phyloP scores from a whole-genome alignment of 2,797 vertebrate species.

The Lycodopsis pacificus region DNA sequence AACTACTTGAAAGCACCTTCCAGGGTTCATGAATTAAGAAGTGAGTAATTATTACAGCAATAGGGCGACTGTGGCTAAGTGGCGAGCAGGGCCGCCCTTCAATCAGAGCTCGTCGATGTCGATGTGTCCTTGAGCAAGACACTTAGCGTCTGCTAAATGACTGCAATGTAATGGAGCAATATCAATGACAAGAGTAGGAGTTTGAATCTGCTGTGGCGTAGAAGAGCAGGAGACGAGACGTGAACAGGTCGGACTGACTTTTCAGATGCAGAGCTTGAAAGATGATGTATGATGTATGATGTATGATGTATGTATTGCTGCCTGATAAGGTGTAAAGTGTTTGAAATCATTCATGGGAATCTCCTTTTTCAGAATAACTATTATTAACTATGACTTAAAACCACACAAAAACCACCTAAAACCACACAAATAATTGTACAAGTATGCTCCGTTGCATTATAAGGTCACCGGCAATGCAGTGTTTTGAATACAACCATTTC shows the following conservation, averaged over 20 bases:
- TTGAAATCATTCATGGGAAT: too few relatives aligned
- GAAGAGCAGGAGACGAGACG: background rate
- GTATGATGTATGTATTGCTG: too few relatives aligned
- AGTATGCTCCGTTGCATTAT: background rate
- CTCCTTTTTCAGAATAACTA: background rate
- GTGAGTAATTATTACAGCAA: background rate
- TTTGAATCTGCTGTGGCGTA: background rate
- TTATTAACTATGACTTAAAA: background rate
- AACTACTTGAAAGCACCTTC: background rate
- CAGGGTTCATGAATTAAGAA: background rate
- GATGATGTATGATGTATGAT: background rate
- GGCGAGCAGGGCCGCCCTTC: too few relatives aligned
- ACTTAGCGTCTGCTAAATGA: too few relatives aligned
- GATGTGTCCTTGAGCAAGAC: too few relatives aligned
- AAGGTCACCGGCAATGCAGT: background rate
- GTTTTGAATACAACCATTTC: background rate
- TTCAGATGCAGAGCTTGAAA: background rate
- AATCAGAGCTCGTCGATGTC: too few relatives aligned
- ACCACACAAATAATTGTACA: background rate
- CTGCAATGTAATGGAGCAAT: background rate
- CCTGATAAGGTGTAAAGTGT: background rate
- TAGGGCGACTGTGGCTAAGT: too few relatives aligned
- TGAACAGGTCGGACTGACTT: background rate
- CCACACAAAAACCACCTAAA: background rate
- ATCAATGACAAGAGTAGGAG: background rate